Base-by-base conservation (phyloP, 2,888 invertebrate species). In the Atrina japonica region DNA sequence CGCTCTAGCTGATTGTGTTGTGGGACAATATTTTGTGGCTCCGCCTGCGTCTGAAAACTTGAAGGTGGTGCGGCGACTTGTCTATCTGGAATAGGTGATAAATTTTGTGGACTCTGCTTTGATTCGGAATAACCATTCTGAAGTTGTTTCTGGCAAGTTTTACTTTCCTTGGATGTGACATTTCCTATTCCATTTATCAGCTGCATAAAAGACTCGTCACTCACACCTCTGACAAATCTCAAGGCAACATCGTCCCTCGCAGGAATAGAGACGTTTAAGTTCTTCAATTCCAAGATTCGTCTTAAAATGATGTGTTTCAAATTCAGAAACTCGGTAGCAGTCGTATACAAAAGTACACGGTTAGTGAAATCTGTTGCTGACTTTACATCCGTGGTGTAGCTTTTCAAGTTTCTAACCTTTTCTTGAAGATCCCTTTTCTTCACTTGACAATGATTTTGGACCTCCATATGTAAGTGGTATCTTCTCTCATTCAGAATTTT, bases 241-340 rank as follows among this genome's bases (percentile, higher is more conserved):
- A 82, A 50, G 30, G 75, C 72, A 25, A 76, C 52, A 11, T 73
- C 60, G 21, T 77, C 74, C 16, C 53, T 64, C 14, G 45, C 45
- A 18, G 65, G 66, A 5, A 60, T 56, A 9, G 70, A 70, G n/a
- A 70, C 65, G 9, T 69, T 68, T 2, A 68, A 43, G 40, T 76
- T 66, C n/a, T 76, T 65, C 25, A 78, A 65, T 35, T 69, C 55
- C 5, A 70, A 45, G 3, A 82, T 64, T 50, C 77, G 70, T 9
- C 64, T 66, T 3, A 78, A 27, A n/a, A 82, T 75, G 7, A 73
- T 66, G 18, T 66, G 47, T 47, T 76, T 74, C 16, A 82, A 56
- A 41, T 76, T 71, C 1, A 82, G 70, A 63, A 82, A 82, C 50
- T 82, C 81, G 14, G 78, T 76, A 55, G 80, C 76, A 56, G 77